Evolutionary conservation across 1,140 invertebrate genomes (phyloP).

Genomic region (Nasonia giraulti): DNA sequence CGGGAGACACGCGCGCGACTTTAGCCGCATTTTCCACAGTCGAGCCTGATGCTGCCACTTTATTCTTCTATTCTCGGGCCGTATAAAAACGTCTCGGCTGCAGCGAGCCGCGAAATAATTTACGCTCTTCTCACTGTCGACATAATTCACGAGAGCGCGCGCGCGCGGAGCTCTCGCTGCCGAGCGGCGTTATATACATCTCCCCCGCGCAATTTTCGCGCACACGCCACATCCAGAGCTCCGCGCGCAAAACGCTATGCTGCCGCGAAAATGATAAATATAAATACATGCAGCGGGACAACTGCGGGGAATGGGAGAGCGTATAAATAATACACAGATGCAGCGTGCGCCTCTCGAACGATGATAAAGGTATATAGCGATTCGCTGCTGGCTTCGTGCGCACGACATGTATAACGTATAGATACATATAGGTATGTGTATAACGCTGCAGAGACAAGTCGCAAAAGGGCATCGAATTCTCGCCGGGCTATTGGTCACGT

Average conservation of each 20-base stretch:
- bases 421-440: background rate
- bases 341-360: background rate
- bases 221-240: too few species aligned
- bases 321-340: too few species aligned
- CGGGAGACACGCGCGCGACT: too few species aligned
- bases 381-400: background rate
- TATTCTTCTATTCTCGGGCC: background rate
- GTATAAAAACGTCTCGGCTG: background rate
- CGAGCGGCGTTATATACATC: background rate
- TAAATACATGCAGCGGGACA: background rate
- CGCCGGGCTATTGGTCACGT: conserved; percentile 38
- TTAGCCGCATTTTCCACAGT: too few species aligned
- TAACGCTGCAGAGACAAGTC: background rate
- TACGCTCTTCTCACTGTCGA: conserved; percentile 3
- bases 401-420: background rate
- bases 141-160: background rate
- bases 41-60: background rate
- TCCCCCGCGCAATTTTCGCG: background rate
- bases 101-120: background rate
- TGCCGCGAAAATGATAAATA: background rate
- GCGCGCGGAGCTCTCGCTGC: background rate
- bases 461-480: conserved; percentile 35
- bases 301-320: background rate
- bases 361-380: background rate
- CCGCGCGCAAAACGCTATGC: background rate